Evolutionary conservation across 2,888 invertebrate genomes (phyloP), one percentile per base, ranked within the genome.

Genomic region (Galerucella calmariensis): DNA sequence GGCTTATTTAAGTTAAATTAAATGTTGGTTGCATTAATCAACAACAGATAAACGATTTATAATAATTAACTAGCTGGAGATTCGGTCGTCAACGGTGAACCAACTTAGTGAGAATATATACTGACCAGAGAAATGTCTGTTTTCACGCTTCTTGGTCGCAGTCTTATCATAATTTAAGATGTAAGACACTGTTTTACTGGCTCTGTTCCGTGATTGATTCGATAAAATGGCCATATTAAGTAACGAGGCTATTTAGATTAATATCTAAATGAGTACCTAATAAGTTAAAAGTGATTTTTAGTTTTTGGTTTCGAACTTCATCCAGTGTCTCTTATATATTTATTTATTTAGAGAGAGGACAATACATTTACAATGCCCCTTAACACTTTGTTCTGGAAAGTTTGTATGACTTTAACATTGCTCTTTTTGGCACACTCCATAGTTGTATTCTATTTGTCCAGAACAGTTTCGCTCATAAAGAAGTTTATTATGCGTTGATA

Each of bases 1-100:
- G 80, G 81, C 82, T 83, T 83, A 83, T 83, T 84, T 82, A 81
- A 82, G 81, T 83, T 82, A 83, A 83, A 84, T 84, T 84, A 84
- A 84, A 83, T 82, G 82, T 75, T 78, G 69, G 72, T 75, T 80
- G 80, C 82, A 81, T 83, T 83, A 83, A 83, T 82, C 82, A 82
- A 80, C 80, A 78, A 72, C 78, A 75, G 74, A 73, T 73, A 74
- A 74, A 68, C 80, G 76, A 79, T 82, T 81, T 80, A 81, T 81
- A 81, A 83, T 82, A 84, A 83, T 83, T 83, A 83, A 81, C 79
- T 79, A 79, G 79, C 69, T 78, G 78, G 74, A 69, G 75, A 74
- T 70, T 41, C 35, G 24, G 48, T 62, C 44, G 58, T 61, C 44
- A 56, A 61, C 48, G 51, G 44, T 41, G 59, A 58, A 41, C 56